A percentile compares a stretch with the other conserved stretches of the same genome.
These are phyloP conservation scores for Gila orcuttii DNA, from an alignment of 2,113 vertebrate species.

Conservation along the genomic window DNA sequence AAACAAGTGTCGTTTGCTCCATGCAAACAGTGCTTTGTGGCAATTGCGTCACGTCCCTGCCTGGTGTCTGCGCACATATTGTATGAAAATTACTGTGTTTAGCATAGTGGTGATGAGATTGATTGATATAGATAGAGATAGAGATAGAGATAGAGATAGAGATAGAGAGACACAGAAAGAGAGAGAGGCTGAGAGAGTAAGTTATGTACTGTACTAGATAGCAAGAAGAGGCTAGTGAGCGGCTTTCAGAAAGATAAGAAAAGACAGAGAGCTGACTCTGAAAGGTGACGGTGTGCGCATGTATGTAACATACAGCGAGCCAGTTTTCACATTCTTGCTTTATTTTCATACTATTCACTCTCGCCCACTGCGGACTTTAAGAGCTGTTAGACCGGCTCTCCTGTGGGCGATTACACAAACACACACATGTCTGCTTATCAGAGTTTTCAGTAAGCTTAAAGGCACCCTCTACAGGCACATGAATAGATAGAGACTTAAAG, in stretches of 20 bases:
- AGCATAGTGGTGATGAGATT: neutral
- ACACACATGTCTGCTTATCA: slow-evolving; percentile 54
- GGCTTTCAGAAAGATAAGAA: neutral
- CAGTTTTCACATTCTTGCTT: slow-evolving; percentile 42
- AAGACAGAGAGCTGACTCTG: slow-evolving; percentile 1
- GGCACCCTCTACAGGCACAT: slow-evolving; percentile 49
- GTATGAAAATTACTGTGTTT: neutral
- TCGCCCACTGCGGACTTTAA: slow-evolving; percentile 55
- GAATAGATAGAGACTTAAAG: slow-evolving; percentile 52
- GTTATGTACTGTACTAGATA: neutral
- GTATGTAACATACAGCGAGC: slow-evolving; percentile 41
- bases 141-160: too few relatives aligned
- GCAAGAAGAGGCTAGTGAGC: neutral
- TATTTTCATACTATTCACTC: slow-evolving; percentile 45
- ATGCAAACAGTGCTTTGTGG: neutral
- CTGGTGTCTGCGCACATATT: neutral
- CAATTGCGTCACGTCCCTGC: neutral
- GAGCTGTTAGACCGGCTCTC: slow-evolving; percentile 50
- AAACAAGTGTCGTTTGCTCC: neutral
- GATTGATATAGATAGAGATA: too few relatives aligned
- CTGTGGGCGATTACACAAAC: slow-evolving; percentile 52
- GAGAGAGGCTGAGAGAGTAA: neutral
- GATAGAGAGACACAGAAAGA: neutral
- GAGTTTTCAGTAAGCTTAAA: slow-evolving; percentile 34
- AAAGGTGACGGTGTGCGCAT: slow-evolving; percentile 30